Evolutionary conservation across 2,888 invertebrate species (phyloP), one percentile per base, ranked within the genome.

Genomic region (Agriopis leucophaearia): DNA sequence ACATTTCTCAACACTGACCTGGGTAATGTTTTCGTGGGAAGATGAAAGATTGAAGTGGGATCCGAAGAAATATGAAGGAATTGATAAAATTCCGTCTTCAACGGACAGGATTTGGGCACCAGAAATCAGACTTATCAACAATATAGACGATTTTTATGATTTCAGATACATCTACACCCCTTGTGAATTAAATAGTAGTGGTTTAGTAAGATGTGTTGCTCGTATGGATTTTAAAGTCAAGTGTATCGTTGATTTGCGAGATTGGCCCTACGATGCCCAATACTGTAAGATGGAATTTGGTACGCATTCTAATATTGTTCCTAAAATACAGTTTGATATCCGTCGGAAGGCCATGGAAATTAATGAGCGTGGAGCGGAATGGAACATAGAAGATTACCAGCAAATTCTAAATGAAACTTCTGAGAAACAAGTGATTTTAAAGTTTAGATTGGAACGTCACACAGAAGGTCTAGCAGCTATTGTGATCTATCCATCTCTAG

Each of bases 41-140:
- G 84, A 87, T n/a, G 59, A 74, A 0, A 75, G 83, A n/a, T 68
- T 85, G 6, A 72, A 70, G 60, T 87, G 87, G 87, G 73, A 86
- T n/a, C 77, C 78, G 0, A 68, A 61, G 2, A 74, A 81, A 44
- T 83, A 80, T 58, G 76, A 73, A 16, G 82, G 80, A 0, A 47
- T 86, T 0, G 51, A 75, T 1, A 59, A 18, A 13, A 72, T 67
- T 0, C 13, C 64, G 0, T 13, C 78, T 3, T 1, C 44, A 0
- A 73, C 64, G 13, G 1, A 4, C 0, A 5, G 40, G 0, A 70
- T 83, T 9, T 87, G 87, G 87, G 47, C 63, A 2, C 88, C 87
- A 0, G 16, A 12, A 0, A 36, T 86, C 0, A 66, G 56, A 8
- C 64, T 85, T 0, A 70, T 71, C 2, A 87, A 87, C 45, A 55